These are phyloP conservation scores for Acrocyrtus sp. DNA, from an alignment of 2,888 invertebrate species.

Conservation along the genomic window DNA sequence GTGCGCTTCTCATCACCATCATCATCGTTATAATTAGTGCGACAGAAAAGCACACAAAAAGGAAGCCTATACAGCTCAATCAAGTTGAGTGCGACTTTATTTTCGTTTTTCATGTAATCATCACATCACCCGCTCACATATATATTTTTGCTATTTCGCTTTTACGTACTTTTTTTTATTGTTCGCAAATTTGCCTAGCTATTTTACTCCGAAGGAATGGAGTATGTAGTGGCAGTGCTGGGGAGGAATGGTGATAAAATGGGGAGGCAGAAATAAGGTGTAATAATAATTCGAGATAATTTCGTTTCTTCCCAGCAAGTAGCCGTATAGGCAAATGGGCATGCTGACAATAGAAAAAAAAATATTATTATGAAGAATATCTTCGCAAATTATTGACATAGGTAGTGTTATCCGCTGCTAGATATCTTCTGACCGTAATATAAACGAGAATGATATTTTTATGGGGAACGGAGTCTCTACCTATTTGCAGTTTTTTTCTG, in stretches of 20 bases:
- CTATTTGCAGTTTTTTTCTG: too few relatives aligned
- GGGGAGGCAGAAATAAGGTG: neutral
- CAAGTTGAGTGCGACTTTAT: constrained; percentile 18
- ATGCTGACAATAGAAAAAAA: too few relatives aligned
- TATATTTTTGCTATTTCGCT: neutral
- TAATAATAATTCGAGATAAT: neutral
- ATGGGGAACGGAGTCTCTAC: too few relatives aligned
- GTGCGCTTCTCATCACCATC: constrained; percentile 35
- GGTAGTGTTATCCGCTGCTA: too few relatives aligned
- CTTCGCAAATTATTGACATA: too few relatives aligned
- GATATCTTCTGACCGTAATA: too few relatives aligned
- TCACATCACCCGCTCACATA: neutral
- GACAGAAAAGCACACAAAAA: neutral
- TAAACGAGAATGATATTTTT: too few relatives aligned
- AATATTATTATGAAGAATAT: too few relatives aligned
- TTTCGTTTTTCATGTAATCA: neutral
- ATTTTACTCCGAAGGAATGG: too few relatives aligned
- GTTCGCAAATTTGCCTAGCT: neutral
- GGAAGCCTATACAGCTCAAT: constrained; percentile 24
- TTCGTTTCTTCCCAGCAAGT: neutral
- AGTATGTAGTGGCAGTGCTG: neutral
- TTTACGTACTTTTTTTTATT: neutral
- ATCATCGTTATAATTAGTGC: constrained; percentile 38
- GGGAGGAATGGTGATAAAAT: neutral
- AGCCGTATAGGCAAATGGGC: too few relatives aligned